phyloP scores from a whole-genome alignment of 2,113 vertebrate genomes.

The Coryphaenoides rupestris region DNA sequence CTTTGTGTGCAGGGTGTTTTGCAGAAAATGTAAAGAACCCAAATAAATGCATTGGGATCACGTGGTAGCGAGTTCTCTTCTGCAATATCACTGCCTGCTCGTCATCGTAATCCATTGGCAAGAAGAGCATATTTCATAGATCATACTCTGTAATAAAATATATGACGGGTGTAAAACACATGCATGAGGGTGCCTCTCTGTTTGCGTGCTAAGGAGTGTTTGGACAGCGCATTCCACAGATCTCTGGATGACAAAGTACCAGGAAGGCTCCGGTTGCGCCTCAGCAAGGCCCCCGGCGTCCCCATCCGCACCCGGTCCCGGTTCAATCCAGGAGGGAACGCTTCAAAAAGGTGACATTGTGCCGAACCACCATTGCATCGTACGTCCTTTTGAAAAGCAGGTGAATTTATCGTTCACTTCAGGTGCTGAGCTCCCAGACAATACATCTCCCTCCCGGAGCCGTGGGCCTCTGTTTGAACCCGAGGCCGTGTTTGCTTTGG shows the following conservation, averaged over 20 bases:
- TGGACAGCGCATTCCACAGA: background rate
- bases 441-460: conserved; percentile 51
- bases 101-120: too few species aligned
- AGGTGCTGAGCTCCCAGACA: conserved; percentile 47
- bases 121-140: too few species aligned
- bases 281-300: background rate
- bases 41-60: too few species aligned
- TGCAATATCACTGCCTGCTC: too few species aligned
- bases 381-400: conserved; percentile 42
- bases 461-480: conserved; percentile 51
- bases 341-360: conserved; percentile 51
- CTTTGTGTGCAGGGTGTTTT: too few species aligned
- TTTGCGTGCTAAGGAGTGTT: conserved; percentile 23
- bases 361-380: conserved; percentile 42
- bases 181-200: background rate
- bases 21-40: too few species aligned
- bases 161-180: too few species aligned
- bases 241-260: conserved; percentile 9
- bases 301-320: too few species aligned
- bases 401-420: conserved; percentile 43
- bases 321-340: conserved; percentile 31
- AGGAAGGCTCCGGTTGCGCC: conserved; percentile 23
- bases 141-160: too few species aligned
- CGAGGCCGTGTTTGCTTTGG: conserved; percentile 41
- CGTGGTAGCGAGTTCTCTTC: too few species aligned